These are phyloP conservation scores for Glossophaga mutica DNA, from an alignment of 2,797 vertebrate genomes.

Conservation along the genomic window DNA sequence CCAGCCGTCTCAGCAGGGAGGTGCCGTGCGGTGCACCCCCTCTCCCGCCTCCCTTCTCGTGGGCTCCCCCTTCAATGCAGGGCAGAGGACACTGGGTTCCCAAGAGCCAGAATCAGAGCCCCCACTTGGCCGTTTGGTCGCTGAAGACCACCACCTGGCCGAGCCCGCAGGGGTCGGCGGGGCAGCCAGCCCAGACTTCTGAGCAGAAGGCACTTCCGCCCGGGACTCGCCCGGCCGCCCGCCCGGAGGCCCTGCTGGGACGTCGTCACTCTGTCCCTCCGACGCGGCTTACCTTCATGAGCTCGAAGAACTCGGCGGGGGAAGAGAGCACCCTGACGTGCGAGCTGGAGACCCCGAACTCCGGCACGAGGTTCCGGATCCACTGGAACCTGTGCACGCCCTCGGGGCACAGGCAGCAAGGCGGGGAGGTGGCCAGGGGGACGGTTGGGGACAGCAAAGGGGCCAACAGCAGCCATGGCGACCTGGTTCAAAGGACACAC, in stretches of 20 bases:
- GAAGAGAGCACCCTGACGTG: constrained; percentile 90
- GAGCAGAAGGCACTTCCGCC: background rate
- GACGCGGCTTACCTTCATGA: constrained; percentile 88
- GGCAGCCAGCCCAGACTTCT: background rate
- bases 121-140: background rate
- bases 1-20: background rate
- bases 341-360: constrained; percentile 90
- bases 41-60: background rate
- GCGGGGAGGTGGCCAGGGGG: constrained; percentile 78
- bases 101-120: background rate
- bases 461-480: constrained; percentile 91
- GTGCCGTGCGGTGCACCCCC: rapidly evolving
- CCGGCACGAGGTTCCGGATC: constrained; percentile 93
- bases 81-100: background rate
- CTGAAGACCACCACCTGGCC: background rate
- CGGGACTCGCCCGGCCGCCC: background rate
- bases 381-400: constrained; percentile 90
- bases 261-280: rapidly evolving
- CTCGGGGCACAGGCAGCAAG: constrained; percentile 84
- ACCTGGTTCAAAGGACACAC: constrained; percentile 81
- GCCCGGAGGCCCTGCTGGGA: background rate
- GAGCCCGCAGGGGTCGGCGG: background rate
- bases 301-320: constrained; percentile 93
- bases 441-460: constrained; percentile 89
- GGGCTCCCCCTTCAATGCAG: rapidly evolving